A percentile compares a stretch with the other conserved stretches of the same genome.
These are phyloP conservation scores for Brachypteracias leptosomus DNA, from an alignment of 2,113 vertebrate species.

Conservation along the genomic window DNA sequence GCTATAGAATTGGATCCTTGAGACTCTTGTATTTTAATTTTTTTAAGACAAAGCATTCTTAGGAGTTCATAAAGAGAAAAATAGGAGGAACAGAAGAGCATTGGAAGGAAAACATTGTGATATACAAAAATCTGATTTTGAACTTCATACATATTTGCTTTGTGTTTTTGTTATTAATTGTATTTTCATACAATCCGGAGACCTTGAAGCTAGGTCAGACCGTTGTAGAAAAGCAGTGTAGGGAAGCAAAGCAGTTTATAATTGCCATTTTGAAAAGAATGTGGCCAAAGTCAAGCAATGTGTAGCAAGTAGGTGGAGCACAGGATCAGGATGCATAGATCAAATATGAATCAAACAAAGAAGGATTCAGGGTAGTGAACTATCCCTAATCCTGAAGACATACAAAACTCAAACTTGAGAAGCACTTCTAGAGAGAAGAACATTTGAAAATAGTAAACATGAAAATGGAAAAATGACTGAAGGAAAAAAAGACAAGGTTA, in stretches of 20 bases:
- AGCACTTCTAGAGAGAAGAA: not conserved
- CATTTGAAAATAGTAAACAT: not conserved
- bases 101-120: not conserved
- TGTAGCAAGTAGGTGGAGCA: not conserved
- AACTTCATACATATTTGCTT: not conserved
- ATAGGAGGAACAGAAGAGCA: not conserved
- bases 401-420: not conserved
- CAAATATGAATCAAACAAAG: not conserved
- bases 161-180: not conserved
- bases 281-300: not conserved
- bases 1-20: not conserved
- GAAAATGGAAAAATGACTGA: not conserved
- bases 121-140: not conserved
- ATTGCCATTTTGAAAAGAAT: not conserved
- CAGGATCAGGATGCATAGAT: not conserved
- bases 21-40: not conserved
- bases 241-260: not conserved
- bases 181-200: not conserved
- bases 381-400: not conserved
- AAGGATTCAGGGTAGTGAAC: not conserved
- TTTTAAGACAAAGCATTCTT: not conserved
- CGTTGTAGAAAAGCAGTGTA: not conserved
- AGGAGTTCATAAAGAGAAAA: not conserved
- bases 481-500: not conserved
- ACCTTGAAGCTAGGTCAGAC: not conserved